A percentile compares a stretch with the other conserved stretches of the same genome.
These are phyloP conservation scores for Formica aserva DNA, from an alignment of 2,888 invertebrate genomes.

Conservation along the genomic window DNA sequence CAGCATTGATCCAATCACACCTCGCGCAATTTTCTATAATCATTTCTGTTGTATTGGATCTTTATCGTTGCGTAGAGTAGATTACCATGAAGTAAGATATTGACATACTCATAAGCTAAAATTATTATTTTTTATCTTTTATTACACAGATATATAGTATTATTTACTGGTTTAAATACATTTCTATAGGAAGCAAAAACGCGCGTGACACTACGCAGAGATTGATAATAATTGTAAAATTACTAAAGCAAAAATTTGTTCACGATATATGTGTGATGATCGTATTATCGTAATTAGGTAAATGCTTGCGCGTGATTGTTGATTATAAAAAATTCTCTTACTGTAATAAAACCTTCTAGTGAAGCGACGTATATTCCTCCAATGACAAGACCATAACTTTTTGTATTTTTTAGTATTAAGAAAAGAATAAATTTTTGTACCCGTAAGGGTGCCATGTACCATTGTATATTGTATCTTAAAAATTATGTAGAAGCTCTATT, in stretches of 20 bases:
- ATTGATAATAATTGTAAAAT: neutral
- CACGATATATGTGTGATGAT: neutral
- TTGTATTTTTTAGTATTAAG: constrained; percentile 23
- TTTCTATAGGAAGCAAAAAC: neutral
- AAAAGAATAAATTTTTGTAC: constrained; percentile 49
- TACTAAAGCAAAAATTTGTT: neutral
- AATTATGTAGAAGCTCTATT: neutral
- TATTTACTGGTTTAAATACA: neutral
- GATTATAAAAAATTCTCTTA: constrained; percentile 19
- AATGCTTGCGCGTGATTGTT: neutral
- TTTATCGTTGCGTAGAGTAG: constrained; percentile 31
- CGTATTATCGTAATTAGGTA: neutral
- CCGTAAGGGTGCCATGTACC: constrained; percentile 33
- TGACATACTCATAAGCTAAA: constrained; percentile 43
- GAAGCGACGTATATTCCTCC: constrained; percentile 35
- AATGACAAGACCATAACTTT: neutral
- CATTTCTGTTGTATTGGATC: neutral
- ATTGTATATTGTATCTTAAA: constrained; percentile 37
- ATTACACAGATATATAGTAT: neutral
- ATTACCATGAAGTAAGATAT: constrained; percentile 55
- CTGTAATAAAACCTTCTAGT: constrained; percentile 42
- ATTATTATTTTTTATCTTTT: constrained; percentile 12
- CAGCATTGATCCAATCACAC: neutral
- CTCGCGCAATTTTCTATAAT: neutral
- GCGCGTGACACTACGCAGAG: neutral